These are phyloP conservation scores for Nematolebias whitei DNA, from an alignment of 2,113 vertebrate genomes.

Conservation along the genomic window DNA sequence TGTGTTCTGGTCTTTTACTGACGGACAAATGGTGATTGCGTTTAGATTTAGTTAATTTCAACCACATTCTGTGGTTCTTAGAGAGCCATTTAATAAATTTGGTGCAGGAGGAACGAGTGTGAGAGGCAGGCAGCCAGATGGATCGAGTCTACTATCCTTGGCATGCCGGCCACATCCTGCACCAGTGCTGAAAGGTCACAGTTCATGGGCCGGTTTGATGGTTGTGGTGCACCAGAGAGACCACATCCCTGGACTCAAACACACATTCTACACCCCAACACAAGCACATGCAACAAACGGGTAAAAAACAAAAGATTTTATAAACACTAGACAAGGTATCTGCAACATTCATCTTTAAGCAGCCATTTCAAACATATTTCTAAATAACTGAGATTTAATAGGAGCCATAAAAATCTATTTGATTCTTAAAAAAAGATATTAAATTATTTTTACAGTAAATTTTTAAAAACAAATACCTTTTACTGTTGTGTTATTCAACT, in stretches of 20 bases:
- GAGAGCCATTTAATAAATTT: slow-evolving; percentile 21
- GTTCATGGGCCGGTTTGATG: slow-evolving; percentile 48
- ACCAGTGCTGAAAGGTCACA: slow-evolving; percentile 48
- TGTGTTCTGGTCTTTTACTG: slow-evolving; percentile 2
- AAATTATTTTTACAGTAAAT: too few relatives aligned
- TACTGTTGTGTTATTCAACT: too few relatives aligned
- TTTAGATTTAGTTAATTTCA: slow-evolving; percentile 7
- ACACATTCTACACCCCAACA: slow-evolving; percentile 23
- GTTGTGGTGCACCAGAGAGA: slow-evolving; percentile 37
- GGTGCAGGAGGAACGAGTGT: slow-evolving; percentile 54
- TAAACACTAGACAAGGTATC: too few relatives aligned
- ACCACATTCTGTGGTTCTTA: slow-evolving; percentile 11
- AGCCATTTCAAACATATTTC: too few relatives aligned
- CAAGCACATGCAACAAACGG: slow-evolving; percentile 34
- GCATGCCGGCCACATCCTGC: slow-evolving; percentile 66
- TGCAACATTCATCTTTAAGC: too few relatives aligned
- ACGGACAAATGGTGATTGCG: not conserved
- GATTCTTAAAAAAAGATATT: too few relatives aligned
- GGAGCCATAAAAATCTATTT: too few relatives aligned
- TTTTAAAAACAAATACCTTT: too few relatives aligned
- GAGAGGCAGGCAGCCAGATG: slow-evolving; percentile 56
- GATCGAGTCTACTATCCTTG: slow-evolving; percentile 63
- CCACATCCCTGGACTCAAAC: slow-evolving; percentile 19
- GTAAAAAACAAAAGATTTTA: too few relatives aligned
- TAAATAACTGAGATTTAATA: too few relatives aligned